Evolutionary conservation across 1,140 invertebrate genomes (phyloP).

Genomic region (Drosophila bipectinata): DNA sequence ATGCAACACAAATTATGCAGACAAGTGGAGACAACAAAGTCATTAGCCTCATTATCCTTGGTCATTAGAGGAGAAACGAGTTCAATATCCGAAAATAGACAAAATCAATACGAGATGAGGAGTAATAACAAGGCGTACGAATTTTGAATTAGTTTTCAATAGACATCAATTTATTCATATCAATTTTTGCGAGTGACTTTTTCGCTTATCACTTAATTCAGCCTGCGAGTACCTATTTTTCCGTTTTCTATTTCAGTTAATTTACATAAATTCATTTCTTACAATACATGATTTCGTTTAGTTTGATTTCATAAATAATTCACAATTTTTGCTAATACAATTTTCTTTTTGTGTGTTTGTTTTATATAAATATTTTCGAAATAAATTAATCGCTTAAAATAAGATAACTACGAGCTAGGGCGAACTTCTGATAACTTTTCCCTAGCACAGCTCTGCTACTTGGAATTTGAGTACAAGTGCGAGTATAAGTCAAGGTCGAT

Average conservation of each 20-base stretch:
- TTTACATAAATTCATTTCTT: constrained; percentile 60
- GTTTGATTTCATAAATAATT: constrained; percentile 64
- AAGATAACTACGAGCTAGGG: constrained; percentile 11
- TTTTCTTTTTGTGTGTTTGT: constrained; percentile 3
- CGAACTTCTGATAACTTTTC: constrained; percentile 11
- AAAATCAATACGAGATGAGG: neutral
- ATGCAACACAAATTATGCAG: constrained; percentile 69
- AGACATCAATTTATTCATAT: constrained; percentile 60
- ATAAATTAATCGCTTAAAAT: constrained; percentile 56
- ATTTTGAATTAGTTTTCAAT: constrained; percentile 23
- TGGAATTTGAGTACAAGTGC: constrained; percentile 77
- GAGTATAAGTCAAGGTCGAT: constrained; percentile 76
- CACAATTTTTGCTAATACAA: constrained; percentile 40
- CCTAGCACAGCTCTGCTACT: constrained; percentile 41
- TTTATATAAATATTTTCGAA: constrained; percentile 47
- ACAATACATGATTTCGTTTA: constrained; percentile 41
- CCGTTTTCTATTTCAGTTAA: constrained; percentile 34
- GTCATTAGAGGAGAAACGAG: neutral
- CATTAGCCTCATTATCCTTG: neutral
- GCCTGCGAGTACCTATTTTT: constrained; percentile 13
- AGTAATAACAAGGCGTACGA: neutral
- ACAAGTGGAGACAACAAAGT: constrained; percentile 18
- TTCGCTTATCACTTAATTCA: constrained; percentile 44
- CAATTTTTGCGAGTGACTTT: constrained; percentile 29
- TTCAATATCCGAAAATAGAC: neutral